phyloP scores from a whole-genome alignment of 2,888 invertebrate genomes.

The Amorpha juglandis region DNA sequence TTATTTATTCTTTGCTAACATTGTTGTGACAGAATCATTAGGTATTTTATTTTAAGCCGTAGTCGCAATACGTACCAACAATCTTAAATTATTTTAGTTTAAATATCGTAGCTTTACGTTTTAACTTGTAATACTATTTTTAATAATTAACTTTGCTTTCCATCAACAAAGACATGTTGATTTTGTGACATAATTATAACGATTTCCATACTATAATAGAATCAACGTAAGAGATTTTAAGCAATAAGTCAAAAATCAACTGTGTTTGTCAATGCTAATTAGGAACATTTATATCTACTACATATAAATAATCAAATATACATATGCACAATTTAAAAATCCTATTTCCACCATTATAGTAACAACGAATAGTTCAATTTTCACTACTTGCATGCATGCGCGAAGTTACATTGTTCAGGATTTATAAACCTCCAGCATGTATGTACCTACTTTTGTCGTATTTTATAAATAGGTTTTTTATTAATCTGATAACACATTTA shows the following conservation, averaged over 20 bases:
- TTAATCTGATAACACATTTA: constrained; percentile 13
- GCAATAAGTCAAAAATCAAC: constrained; percentile 17
- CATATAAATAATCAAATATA: constrained; percentile 25
- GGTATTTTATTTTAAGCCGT: constrained; percentile 59
- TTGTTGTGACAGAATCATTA: constrained; percentile 58
- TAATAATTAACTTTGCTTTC: constrained; percentile 52
- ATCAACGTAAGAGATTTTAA: neutral
- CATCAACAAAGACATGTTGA: constrained; percentile 58
- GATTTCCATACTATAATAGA: neutral
- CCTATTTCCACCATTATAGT: constrained; percentile 42
- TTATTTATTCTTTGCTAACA: constrained; percentile 66
- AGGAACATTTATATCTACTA: constrained; percentile 23
- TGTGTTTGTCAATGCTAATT: constrained; percentile 31
- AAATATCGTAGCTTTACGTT: constrained; percentile 54
- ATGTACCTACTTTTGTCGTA: constrained; percentile 41
- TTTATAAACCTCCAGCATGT: constrained; percentile 48
- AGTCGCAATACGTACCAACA: constrained; percentile 55
- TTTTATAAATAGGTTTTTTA: constrained; percentile 33
- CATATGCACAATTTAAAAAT: constrained; percentile 42
- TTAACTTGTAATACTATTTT: constrained; percentile 41
- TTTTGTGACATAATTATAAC: constrained; percentile 40
- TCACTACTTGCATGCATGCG: constrained; percentile 59
- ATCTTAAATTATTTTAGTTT: constrained; percentile 44
- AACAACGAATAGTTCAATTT: constrained; percentile 38
- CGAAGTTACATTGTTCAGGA: constrained; percentile 40